Evolutionary conservation across 2,888 invertebrate genomes (phyloP).

Genomic region (Phania funesta): DNA sequence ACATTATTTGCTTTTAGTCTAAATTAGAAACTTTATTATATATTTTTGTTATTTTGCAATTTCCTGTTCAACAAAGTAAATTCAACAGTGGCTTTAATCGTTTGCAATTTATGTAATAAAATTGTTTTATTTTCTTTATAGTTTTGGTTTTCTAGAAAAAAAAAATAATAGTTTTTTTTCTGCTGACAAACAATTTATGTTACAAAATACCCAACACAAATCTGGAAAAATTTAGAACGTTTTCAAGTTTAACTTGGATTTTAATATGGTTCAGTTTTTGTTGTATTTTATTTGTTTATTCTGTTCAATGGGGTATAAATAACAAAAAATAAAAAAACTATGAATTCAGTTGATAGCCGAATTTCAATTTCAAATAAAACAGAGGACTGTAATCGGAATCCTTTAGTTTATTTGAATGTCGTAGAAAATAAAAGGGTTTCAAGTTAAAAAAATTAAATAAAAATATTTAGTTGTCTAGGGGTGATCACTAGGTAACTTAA

Average conservation of each 20-base stretch:
- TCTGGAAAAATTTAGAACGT: no score
- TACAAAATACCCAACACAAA: background rate
- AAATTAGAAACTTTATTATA: background rate
- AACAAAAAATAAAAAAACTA: no score
- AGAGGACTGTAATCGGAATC: background rate
- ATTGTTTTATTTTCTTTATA: background rate
- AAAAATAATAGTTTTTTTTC: slow-evolving; percentile 26
- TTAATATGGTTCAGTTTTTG: no score
- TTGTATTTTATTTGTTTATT: no score
- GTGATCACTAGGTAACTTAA: no score
- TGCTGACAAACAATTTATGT: slow-evolving; percentile 20
- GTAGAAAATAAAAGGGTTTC: no score
- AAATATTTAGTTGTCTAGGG: no score
- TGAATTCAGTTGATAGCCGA: background rate
- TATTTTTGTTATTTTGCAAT: background rate
- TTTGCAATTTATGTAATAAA: background rate
- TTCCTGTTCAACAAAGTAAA: background rate
- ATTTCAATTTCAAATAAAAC: slow-evolving; percentile 7
- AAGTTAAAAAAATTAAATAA: no score
- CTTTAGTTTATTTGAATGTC: background rate
- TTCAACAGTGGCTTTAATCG: slow-evolving; percentile 11
- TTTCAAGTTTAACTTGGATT: no score
- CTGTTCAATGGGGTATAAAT: no score
- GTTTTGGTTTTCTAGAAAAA: no score
- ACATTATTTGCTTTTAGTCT: background rate